A percentile compares a stretch with the other conserved stretches of the same genome.
Conservation (phyloP, 2,113 vertebrate species). For the Poeciliopsis occidentalis region DNA sequence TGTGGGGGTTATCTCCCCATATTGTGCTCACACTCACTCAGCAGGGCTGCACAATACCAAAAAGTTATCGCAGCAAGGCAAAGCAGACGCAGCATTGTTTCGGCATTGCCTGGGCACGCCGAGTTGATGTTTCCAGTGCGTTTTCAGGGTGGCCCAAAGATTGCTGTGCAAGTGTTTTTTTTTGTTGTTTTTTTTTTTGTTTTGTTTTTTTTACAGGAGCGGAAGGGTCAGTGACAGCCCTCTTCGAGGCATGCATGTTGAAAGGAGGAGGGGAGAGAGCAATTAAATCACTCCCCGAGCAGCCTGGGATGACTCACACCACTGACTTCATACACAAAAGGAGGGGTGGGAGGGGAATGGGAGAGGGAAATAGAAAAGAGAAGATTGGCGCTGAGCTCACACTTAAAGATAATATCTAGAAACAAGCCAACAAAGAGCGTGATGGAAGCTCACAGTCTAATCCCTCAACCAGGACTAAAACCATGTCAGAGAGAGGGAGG, state of each 20-base stretch:
- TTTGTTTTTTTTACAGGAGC: slow-evolving; percentile 14
- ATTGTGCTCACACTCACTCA: slow-evolving; percentile 37
- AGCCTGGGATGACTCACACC: slow-evolving; percentile 71
- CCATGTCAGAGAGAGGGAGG: slow-evolving; percentile 42
- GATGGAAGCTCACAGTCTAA: slow-evolving; percentile 58
- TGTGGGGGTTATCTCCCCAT: slow-evolving; percentile 16
- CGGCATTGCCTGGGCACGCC: slow-evolving; percentile 23
- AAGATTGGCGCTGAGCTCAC: slow-evolving; percentile 39
- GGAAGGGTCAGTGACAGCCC: slow-evolving; percentile 53
- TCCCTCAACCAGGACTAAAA: slow-evolving; percentile 54
- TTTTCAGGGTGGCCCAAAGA: slow-evolving; percentile 41
- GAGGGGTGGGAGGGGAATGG: slow-evolving; percentile 38
- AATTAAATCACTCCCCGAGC: slow-evolving; percentile 71
- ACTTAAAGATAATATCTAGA: slow-evolving; percentile 69
- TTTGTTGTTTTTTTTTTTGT: slow-evolving; percentile 13
- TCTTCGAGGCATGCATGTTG: slow-evolving; percentile 39
- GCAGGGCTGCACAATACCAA: slow-evolving; percentile 36
- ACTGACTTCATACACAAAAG: slow-evolving; percentile 53
- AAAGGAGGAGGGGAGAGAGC: slow-evolving; percentile 56
- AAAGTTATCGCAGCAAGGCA: slow-evolving; percentile 44
- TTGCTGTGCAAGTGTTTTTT: slow-evolving; percentile 32
- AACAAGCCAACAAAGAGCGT: slow-evolving; percentile 58
- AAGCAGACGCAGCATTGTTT: slow-evolving; percentile 30
- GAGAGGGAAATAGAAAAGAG: slow-evolving; percentile 22
- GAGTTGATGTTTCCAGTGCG: slow-evolving; percentile 25